Percentiles rank a stretch among this genome's conserved stretches.
Conservation (phyloP, 2,797 vertebrate genomes). For the Argentina silus region DNA sequence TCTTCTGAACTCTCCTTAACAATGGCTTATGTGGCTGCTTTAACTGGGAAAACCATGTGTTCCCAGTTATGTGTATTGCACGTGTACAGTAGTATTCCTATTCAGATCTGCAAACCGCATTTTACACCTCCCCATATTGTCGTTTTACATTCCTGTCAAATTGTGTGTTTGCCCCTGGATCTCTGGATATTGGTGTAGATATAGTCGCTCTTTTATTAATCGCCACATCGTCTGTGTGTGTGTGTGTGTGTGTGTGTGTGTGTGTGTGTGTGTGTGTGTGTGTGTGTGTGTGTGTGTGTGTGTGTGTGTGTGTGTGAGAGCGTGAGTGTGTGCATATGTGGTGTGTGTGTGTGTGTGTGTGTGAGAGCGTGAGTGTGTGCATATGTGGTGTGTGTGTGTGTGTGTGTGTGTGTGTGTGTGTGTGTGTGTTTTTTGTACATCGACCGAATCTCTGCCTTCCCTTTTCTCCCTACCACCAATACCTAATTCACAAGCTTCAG, state of each 20-base stretch:
- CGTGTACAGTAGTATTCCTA: background rate
- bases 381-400: conserved; percentile 6
- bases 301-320: background rate
- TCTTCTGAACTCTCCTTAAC: background rate
- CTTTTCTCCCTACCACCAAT: background rate
- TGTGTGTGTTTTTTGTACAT: background rate
- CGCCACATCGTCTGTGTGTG: background rate
- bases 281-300: conserved; percentile 2
- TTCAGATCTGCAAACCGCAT: no score
- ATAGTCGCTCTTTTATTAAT: no score
- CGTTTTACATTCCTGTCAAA: conserved; percentile 17
- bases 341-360: conserved; percentile 4
- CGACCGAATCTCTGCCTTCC: background rate
- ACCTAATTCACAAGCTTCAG: no score
- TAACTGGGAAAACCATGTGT: no score
- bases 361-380: background rate
- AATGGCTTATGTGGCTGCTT: background rate
- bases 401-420: background rate
- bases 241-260: conserved; percentile 5
- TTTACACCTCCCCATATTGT: no score
- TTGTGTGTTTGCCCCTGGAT: no score
- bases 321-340: background rate
- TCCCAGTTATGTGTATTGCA: no score
- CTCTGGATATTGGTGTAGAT: no score
- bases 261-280: conserved; percentile 9